These are phyloP conservation scores for Clitarchus hookeri DNA, from an alignment of 2,888 invertebrate species.

Conservation along the genomic window DNA sequence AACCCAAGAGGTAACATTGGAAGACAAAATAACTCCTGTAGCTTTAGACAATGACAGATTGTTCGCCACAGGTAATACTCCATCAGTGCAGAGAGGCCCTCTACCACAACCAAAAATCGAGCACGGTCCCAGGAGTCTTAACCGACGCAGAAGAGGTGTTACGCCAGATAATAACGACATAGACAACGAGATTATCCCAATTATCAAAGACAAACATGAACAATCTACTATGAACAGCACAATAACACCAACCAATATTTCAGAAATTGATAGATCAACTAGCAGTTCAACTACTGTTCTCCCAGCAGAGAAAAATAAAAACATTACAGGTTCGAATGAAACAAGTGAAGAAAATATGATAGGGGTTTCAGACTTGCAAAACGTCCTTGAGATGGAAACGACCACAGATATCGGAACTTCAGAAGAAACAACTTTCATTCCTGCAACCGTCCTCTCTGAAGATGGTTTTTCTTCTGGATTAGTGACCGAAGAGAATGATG, in stretches of 20 bases:
- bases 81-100: conserved; percentile 10
- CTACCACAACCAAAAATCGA: conserved; percentile 48
- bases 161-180: not conserved
- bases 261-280: not conserved
- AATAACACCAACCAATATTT: not conserved
- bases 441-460: not conserved
- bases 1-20: conserved; percentile 15
- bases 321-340: not conserved
- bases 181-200: conserved; percentile 15
- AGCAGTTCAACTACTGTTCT: not conserved
- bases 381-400: not conserved
- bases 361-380: not conserved
- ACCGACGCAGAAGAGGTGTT: conserved; percentile 35
- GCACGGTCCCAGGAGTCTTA: conserved; percentile 55
- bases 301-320: not conserved
- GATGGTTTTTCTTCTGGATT: conserved; percentile 36
- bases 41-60: conserved; percentile 5
- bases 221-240: not conserved
- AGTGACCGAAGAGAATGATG: conserved; percentile 56
- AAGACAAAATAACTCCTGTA: conserved; percentile 18
- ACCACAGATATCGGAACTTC: conserved; percentile 1
- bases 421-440: not conserved
- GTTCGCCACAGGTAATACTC: not conserved
- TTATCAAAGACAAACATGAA: not conserved
- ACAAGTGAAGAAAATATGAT: conserved; percentile 11